Evolutionary conservation across 2,888 invertebrate genomes (phyloP), one percentile per base, ranked within the genome.

Genomic region (Polylopha cassiicola): DNA sequence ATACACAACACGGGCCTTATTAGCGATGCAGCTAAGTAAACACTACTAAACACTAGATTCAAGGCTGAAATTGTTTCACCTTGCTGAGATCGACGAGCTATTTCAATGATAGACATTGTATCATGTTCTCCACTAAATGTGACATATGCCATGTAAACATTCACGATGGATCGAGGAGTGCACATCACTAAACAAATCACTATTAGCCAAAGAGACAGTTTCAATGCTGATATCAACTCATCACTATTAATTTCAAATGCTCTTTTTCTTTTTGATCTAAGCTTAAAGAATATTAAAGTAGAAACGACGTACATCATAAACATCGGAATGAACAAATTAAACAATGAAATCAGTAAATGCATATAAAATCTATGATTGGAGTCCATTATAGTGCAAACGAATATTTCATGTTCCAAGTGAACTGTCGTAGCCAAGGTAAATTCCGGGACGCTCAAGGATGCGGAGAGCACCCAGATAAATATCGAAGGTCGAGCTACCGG

Each of bases 371-470:
- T 77, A 54, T 87, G 87, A 53, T 76, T 77, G 14, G 79, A 73
- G 50, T 89, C 87, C 15, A 86, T 63, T 46, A 88, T 71, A 8
- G 87, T 84, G 56, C 89, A 89, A 16, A 86, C 51, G 7, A 76
- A 66, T 6, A 61, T 53, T 30, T 73, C 69, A 26, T 68, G 60
- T 37, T 79, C 75, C 3, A 74, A 55, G 42, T 72, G 66, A 28
- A 86, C 62, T 26, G 80, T 81, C 3, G 86, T 81, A 3, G 89
- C 86, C 46, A 89, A 65, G 15, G 81, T 75, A 60, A 87, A 88
- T 51, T 87, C 87, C 5, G 90, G 90, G 29, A 90, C 77, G 59
- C 89, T 88, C 18, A 89, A 61, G 1, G 89, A 89, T 24, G 84
- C 61, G 18, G 88, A 80, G 29, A 89, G 59, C 46, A 88, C 74